phyloP scores from a whole-genome alignment of 2,888 invertebrate genomes.

The Leptinotarsa juncta region DNA sequence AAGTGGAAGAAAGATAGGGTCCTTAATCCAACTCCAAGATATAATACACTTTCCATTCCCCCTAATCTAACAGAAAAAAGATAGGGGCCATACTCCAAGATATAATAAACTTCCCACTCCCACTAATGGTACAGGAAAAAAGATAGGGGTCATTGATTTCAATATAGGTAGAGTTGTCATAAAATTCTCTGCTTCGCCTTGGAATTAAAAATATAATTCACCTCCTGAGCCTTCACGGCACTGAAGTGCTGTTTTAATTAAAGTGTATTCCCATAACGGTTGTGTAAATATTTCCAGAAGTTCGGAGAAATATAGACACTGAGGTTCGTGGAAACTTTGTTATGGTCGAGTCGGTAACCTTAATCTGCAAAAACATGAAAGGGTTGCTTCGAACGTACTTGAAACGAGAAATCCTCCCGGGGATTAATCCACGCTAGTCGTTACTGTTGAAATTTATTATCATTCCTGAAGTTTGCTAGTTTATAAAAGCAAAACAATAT shows the following conservation, averaged over 20 bases:
- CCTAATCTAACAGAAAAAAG: too few species aligned
- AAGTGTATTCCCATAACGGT: conserved; percentile 2
- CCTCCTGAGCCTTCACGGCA: background rate
- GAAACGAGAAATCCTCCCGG: background rate
- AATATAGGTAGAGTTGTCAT: background rate
- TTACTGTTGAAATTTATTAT: background rate
- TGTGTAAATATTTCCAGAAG: conserved; percentile 1
- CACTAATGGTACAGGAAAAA: too few species aligned
- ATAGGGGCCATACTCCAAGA: too few species aligned
- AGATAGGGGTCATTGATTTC: background rate
- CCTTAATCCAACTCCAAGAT: too few species aligned
- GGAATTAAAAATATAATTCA: background rate
- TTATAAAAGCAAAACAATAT: background rate
- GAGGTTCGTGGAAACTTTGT: background rate
- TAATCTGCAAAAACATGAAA: background rate
- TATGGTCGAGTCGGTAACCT: background rate
- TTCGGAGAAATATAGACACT: background rate
- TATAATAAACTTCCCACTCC: too few species aligned
- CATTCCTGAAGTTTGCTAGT: background rate
- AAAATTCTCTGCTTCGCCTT: background rate
- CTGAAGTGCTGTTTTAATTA: conserved; percentile 8
- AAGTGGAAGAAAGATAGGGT: too few species aligned
- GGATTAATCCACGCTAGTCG: background rate
- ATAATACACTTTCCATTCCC: too few species aligned
- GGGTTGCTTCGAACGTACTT: conserved; percentile 1